These are phyloP conservation scores for Gephyroberyx darwinii DNA, from an alignment of 2,797 vertebrate species.

Conservation along the genomic window DNA sequence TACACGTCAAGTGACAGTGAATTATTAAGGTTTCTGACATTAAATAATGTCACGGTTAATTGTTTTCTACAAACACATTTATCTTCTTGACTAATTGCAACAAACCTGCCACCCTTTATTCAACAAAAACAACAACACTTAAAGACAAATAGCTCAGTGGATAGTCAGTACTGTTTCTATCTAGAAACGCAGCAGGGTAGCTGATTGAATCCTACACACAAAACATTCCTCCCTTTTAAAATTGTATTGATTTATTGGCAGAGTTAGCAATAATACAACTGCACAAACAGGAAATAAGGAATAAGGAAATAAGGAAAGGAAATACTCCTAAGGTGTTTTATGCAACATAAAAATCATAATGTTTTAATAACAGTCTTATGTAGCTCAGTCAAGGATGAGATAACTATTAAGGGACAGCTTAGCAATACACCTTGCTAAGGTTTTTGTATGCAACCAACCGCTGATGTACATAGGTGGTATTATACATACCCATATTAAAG, in stretches of 20 bases:
- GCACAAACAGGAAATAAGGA: conserved; percentile 23
- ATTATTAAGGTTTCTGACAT: too few relatives aligned
- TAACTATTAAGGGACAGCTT: conserved; percentile 10
- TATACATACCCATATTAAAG: conserved; percentile 31
- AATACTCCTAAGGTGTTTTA: conserved; percentile 24
- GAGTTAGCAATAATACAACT: conserved; percentile 50
- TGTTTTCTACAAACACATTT: not conserved
- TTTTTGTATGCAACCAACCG: conserved; percentile 27
- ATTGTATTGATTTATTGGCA: conserved; percentile 22
- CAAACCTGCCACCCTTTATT: conserved; percentile 1
- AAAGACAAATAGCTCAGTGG: not conserved
- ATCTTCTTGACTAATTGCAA: conserved; percentile 24
- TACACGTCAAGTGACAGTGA: conserved; percentile 21
- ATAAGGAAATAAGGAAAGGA: too few relatives aligned
- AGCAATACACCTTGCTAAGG: conserved; percentile 7
- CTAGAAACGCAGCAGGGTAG: not conserved
- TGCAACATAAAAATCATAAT: conserved; percentile 15
- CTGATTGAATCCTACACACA: not conserved
- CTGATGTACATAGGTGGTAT: conserved; percentile 47
- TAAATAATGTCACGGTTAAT: conserved; percentile 23
- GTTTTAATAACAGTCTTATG: conserved; percentile 27
- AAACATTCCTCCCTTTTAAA: not conserved
- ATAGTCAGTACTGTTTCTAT: not conserved
- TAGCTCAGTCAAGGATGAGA: conserved; percentile 24
- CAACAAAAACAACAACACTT: not conserved